These are phyloP conservation scores for Cacajao melanocephalus DNA, from an alignment of 2,797 vertebrate species.

Conservation along the genomic window DNA sequence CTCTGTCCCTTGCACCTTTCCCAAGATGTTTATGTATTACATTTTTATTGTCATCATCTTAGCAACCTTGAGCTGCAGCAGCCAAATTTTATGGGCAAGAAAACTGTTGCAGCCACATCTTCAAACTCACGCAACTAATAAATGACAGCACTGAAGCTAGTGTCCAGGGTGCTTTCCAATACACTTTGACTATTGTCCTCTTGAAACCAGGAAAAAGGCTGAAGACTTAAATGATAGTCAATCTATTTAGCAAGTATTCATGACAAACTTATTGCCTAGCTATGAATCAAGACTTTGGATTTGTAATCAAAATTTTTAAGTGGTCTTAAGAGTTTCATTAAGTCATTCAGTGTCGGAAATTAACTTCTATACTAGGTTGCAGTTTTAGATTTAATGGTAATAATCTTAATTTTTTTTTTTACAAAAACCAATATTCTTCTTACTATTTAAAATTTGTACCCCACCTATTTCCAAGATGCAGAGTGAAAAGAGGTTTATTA, in stretches of 20 bases:
- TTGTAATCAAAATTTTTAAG: constrained; percentile 83
- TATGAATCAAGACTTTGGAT: constrained; percentile 79
- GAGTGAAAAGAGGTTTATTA: constrained; percentile 48
- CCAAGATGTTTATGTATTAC: not conserved
- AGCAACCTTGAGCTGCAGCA: not conserved
- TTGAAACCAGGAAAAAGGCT: not conserved
- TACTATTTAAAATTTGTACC: constrained; percentile 75
- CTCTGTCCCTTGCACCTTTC: not conserved
- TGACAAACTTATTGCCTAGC: constrained; percentile 75
- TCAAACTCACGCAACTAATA: not conserved
- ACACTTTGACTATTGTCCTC: not conserved
- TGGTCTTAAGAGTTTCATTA: constrained; percentile 80
- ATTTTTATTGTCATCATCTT: not conserved
- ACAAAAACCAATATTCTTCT: not conserved
- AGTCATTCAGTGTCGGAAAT: constrained; percentile 80
- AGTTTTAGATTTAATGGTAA: constrained; percentile 73
- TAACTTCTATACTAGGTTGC: constrained; percentile 78
- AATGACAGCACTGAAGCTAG: fast-evolving
- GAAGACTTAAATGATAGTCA: constrained; percentile 77
- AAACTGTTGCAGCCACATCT: not conserved
- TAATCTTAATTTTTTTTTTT: not conserved
- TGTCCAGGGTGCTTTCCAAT: not conserved
- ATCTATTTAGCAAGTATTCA: constrained; percentile 77
- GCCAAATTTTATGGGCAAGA: not conserved
- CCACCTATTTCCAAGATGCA: constrained; percentile 61